Percentiles rank a stretch among this genome's conserved stretches.
Evolutionary conservation across 2,797 vertebrate genomes (phyloP).

Genomic region (Loriculus beryllinus): DNA sequence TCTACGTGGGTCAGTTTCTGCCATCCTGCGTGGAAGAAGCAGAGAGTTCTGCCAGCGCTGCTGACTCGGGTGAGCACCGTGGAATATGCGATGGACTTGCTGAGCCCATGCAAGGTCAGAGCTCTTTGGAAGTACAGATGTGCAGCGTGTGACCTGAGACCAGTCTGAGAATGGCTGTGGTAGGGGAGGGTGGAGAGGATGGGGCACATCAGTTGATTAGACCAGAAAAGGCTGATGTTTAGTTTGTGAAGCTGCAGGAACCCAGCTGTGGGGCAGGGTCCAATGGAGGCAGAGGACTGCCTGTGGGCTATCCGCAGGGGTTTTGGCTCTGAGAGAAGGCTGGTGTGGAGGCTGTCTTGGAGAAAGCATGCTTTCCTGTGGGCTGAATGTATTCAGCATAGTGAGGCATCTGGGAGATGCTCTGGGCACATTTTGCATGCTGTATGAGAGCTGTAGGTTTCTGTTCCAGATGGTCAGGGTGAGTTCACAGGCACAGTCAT

Average conservation of each 20-base stretch:
- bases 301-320: background rate
- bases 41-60: background rate
- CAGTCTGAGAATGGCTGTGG: background rate
- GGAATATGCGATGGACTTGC: accelerated
- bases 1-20: background rate
- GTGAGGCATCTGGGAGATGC: background rate
- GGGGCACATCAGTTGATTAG: background rate
- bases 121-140: background rate
- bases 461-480: conserved; percentile 53
- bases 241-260: background rate
- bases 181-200: background rate
- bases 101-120: accelerated
- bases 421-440: background rate
- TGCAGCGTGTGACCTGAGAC: background rate
- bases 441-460: conserved; percentile 17
- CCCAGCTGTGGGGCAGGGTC: background rate
- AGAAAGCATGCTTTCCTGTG: background rate
- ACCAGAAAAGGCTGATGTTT: background rate
- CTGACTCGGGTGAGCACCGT: background rate
- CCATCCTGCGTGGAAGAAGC: background rate
- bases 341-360: background rate
- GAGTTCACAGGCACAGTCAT: conserved; percentile 43
- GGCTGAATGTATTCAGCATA: background rate
- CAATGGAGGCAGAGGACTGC: background rate
- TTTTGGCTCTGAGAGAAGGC: background rate